phyloP scores from a whole-genome alignment of 1,140 invertebrate genomes.

The Vollenhovia emeryi region DNA sequence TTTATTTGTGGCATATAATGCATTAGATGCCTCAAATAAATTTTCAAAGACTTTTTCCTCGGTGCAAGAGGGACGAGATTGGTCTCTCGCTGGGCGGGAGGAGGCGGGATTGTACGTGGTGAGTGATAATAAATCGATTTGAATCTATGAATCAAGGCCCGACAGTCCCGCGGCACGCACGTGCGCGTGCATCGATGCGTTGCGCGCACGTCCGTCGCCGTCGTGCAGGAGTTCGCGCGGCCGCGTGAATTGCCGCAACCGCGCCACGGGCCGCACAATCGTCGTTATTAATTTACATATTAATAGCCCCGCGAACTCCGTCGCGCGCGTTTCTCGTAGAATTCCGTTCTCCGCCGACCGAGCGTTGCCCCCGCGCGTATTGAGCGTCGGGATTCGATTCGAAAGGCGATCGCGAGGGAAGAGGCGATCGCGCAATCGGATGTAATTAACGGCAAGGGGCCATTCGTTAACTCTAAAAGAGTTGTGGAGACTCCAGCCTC shows the following conservation, averaged over 20 bases:
- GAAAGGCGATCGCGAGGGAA: slow-evolving; percentile 26
- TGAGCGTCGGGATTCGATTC: background rate
- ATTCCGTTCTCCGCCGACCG: background rate
- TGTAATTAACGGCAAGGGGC: background rate
- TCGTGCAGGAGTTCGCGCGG: slow-evolving; percentile 3
- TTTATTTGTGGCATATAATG: too few relatives aligned
- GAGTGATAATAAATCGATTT: slow-evolving; percentile 57
- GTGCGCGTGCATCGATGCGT: slow-evolving; percentile 10
- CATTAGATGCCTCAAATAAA: too few relatives aligned
- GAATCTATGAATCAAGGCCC: slow-evolving; percentile 35
- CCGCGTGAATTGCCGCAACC: slow-evolving; percentile 36
- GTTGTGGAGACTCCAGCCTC: background rate
- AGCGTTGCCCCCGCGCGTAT: background rate
- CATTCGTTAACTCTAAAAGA: background rate
- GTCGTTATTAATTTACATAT: slow-evolving; percentile 64
- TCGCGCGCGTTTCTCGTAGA: background rate
- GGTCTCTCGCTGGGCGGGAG: background rate
- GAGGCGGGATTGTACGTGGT: background rate
- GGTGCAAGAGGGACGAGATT: background rate
- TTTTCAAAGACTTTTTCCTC: too few relatives aligned
- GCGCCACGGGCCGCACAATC: slow-evolving; percentile 13
- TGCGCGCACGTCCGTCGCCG: background rate
- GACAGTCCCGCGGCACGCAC: background rate
- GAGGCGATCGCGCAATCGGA: background rate
- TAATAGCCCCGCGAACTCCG: slow-evolving; percentile 27